These are phyloP conservation scores for Quadroppia sp. DNA, from an alignment of 2,888 invertebrate species.

Conservation along the genomic window DNA sequence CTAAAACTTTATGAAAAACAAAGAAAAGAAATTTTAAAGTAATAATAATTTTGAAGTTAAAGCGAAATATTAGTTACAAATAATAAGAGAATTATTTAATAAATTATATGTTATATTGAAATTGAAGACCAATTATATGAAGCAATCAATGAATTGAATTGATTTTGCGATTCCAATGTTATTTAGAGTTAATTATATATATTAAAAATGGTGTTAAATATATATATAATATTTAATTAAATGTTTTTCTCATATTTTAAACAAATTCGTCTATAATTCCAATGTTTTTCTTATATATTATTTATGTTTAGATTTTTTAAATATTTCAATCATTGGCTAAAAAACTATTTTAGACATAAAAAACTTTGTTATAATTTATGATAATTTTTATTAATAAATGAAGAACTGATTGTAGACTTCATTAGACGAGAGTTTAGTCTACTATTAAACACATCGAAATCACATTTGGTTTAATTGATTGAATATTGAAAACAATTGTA, in stretches of 20 bases:
- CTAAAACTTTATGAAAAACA: background rate
- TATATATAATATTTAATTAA: background rate
- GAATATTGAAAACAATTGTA: background rate
- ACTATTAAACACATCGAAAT: slow-evolving; percentile 8
- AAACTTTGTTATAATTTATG: slow-evolving; percentile 16
- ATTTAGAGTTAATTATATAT: background rate
- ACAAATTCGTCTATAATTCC: background rate
- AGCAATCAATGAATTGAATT: background rate
- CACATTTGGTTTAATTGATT: background rate
- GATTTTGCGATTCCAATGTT: background rate
- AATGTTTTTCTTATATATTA: background rate
- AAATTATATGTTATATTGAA: background rate
- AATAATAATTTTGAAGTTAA: too few relatives aligned
- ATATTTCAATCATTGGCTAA: background rate
- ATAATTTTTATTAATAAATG: background rate
- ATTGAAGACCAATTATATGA: background rate
- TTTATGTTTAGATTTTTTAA: background rate
- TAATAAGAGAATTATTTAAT: too few relatives aligned
- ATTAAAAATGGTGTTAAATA: background rate
- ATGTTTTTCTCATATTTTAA: background rate
- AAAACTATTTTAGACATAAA: background rate
- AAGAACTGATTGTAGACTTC: slow-evolving; percentile 14
- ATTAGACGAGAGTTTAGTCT: slow-evolving; percentile 6
- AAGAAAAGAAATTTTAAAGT: background rate
- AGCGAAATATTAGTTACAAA: too few relatives aligned